Percentiles rank a stretch among this genome's conserved stretches.
These are phyloP conservation scores for Aphis craccivora DNA, from an alignment of 1,140 invertebrate species.

Conservation along the genomic window DNA sequence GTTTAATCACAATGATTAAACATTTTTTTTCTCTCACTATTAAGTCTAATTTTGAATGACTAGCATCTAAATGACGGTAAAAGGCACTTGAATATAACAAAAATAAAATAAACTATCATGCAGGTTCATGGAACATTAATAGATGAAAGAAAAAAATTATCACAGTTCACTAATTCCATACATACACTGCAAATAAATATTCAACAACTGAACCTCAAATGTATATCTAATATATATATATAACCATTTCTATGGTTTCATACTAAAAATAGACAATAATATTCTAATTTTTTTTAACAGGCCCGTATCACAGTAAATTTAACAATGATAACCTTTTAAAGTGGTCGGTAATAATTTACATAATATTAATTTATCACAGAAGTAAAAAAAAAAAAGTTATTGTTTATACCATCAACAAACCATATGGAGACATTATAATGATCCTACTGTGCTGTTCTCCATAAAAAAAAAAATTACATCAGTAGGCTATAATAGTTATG, in stretches of 20 bases:
- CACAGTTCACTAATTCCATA: conserved; percentile 55
- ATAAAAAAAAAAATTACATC: conserved; percentile 45
- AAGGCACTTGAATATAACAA: conserved; percentile 53
- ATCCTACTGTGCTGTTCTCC: conserved; percentile 10
- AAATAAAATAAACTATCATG: conserved; percentile 32
- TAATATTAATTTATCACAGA: conserved; percentile 57
- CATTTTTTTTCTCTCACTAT: conserved; percentile 49
- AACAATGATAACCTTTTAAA: conserved; percentile 46
- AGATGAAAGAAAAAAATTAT: conserved; percentile 43
- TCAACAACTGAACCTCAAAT: background rate
- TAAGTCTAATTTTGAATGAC: conserved; percentile 57
- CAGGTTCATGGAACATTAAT: conserved; percentile 38
- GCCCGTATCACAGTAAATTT: conserved; percentile 54
- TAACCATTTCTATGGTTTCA: conserved; percentile 3
- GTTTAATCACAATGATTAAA: background rate
- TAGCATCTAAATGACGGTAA: conserved; percentile 52
- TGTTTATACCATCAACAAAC: conserved; percentile 46
- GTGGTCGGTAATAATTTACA: conserved; percentile 43
- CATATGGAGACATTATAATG: conserved; percentile 47
- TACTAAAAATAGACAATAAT: conserved; percentile 53
- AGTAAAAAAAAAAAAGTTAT: conserved; percentile 48
- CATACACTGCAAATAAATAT: conserved; percentile 29
- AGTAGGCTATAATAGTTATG: conserved; percentile 22
- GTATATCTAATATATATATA: background rate
- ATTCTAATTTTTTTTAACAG: conserved; percentile 30